Evolutionary conservation across 2,113 vertebrate genomes (phyloP).

Genomic region (Xenopus tropicalis): DNA sequence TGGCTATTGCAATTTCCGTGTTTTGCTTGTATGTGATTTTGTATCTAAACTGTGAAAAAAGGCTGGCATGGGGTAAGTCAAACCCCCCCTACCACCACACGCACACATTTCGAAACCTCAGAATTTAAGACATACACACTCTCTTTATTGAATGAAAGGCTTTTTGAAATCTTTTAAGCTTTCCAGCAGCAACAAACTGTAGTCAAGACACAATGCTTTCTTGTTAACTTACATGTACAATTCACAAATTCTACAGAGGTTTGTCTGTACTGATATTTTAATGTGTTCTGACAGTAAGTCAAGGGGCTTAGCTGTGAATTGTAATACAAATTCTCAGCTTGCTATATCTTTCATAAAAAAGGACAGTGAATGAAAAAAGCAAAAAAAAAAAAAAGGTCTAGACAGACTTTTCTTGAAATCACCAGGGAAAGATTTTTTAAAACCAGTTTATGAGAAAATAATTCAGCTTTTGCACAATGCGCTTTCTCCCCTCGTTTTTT

Average conservation of each 20-base stretch:
- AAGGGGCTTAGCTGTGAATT: constrained; percentile 61
- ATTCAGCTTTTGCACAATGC: constrained; percentile 66
- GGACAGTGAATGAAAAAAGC: constrained; percentile 53
- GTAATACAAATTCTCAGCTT: constrained; percentile 65
- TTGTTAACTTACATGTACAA: constrained; percentile 46
- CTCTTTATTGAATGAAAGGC: constrained; percentile 14
- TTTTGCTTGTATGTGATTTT: too few species aligned
- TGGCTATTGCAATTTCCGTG: too few species aligned
- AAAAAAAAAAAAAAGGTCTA: constrained; percentile 64
- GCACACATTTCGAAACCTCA: background rate
- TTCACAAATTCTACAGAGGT: constrained; percentile 58
- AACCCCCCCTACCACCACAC: too few species aligned
- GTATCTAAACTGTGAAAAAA: too few species aligned
- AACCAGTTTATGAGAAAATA: constrained; percentile 69
- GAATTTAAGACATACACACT: background rate
- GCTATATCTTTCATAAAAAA: constrained; percentile 61
- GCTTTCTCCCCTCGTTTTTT: constrained; percentile 43
- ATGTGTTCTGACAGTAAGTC: constrained; percentile 61
- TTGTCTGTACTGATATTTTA: constrained; percentile 59
- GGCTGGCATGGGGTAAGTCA: too few species aligned
- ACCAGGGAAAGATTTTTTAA: constrained; percentile 63
- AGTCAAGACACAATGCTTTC: constrained; percentile 37
- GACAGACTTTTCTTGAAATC: constrained; percentile 67
- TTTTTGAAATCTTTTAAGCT: constrained; percentile 14
- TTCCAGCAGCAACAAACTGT: constrained; percentile 22